A percentile compares a stretch with the other conserved stretches of the same genome.
Evolutionary conservation across 2,888 invertebrate species (phyloP).

Genomic region (Sialis lutaria): DNA sequence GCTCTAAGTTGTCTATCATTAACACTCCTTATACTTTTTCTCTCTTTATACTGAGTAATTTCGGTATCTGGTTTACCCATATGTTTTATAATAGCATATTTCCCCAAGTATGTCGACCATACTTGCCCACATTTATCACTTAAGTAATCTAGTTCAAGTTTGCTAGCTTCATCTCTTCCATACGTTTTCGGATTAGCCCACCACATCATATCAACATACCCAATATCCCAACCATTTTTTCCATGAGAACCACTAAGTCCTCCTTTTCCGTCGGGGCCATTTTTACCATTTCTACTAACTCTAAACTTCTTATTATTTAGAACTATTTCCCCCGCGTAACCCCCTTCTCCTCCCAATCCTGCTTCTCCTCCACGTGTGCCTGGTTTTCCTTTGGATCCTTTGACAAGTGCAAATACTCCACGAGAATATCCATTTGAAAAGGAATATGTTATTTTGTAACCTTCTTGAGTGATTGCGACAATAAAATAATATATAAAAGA

Average conservation of each 20-base stretch:
- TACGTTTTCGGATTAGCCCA: too few species aligned
- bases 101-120: neutral
- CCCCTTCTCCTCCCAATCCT: conserved; percentile 9
- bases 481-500: neutral
- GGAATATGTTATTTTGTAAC: neutral
- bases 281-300: conserved; percentile 5
- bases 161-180: neutral
- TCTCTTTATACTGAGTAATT: neutral
- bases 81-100: neutral
- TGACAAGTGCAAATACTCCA: neutral
- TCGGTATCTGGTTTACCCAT: neutral
- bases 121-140: neutral
- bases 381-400: conserved; percentile 3
- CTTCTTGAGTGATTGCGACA: neutral
- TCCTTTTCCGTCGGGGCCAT: conserved; percentile 9
- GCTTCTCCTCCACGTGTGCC: conserved; percentile 10
- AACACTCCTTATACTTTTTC: conserved; percentile 4
- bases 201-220: conserved; percentile 3
- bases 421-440: neutral
- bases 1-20: conserved; percentile 6
- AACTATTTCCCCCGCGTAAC: conserved; percentile 10
- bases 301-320: conserved; percentile 4
- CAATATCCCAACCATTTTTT: conserved; percentile 12
- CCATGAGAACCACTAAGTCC: conserved; percentile 10
- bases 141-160: neutral